Evolutionary conservation across 2,113 vertebrate species (phyloP).

Genomic region (Albula goreensis): DNA sequence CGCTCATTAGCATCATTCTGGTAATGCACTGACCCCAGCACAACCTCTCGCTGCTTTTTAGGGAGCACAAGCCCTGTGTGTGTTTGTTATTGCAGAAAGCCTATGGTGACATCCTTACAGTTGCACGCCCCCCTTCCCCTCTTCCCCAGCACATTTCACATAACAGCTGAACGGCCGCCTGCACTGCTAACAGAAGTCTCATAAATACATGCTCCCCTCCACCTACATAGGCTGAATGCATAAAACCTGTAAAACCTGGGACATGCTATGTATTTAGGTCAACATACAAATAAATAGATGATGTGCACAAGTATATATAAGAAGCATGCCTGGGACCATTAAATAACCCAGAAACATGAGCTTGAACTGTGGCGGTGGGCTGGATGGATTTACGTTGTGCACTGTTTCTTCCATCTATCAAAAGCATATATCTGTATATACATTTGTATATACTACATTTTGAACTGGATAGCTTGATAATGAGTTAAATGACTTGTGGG

Average conservation of each 20-base stretch:
- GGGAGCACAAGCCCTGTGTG: neutral
- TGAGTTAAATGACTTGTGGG: too few species aligned
- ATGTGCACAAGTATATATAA: neutral
- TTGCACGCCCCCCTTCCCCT: neutral
- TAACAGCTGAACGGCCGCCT: conserved; percentile 25
- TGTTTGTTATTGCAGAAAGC: conserved; percentile 10
- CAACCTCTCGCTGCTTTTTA: conserved; percentile 28
- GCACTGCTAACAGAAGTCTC: conserved; percentile 13
- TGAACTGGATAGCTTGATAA: neutral
- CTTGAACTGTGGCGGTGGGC: neutral
- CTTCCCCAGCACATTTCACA: conserved; percentile 15
- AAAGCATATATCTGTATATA: neutral
- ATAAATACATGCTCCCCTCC: neutral
- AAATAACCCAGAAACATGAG: neutral
- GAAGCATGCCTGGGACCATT: neutral
- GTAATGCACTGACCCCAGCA: conserved; percentile 39
- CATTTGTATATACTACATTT: neutral
- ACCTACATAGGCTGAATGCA: neutral
- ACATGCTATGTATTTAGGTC: neutral
- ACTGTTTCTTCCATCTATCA: too few species aligned
- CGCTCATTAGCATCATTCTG: conserved; percentile 25
- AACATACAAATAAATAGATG: neutral
- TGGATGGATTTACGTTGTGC: neutral
- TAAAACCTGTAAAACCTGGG: neutral
- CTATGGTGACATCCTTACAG: conserved; percentile 25